Evolutionary conservation across 2,113 vertebrate species (phyloP), one percentile per base, ranked within the genome.

Genomic region (Lepus timidus): DNA sequence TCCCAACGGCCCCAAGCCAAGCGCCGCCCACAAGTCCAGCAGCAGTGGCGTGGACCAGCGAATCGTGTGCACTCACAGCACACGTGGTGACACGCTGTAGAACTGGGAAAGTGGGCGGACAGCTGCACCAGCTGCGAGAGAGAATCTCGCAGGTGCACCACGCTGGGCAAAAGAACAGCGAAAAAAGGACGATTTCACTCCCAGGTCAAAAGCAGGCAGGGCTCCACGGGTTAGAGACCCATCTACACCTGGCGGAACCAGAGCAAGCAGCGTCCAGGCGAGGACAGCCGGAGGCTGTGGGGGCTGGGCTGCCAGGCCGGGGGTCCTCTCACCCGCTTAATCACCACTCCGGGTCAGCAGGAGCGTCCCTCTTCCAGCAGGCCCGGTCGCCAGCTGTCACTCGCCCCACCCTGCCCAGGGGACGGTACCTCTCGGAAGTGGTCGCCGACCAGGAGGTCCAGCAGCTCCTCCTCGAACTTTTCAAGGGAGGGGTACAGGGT

Each of bases 401-500:
- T 44, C 44, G 7, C 44, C 44, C 44, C 44, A 8, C 44, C 44
- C 44, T 39, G 44, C 44, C 44, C 44, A 44, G 44, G 44, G 6
- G 9, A 74, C 49, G 4, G 22, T 98, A 99, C 99, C 98, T 99
- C 99, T 85, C 97, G 98, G 20, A 99, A 97, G 95, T 98, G 98
- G 95, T 99, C 99, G 0, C 91, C 97, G 96, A 97, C 98, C 36
- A 99, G 97, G 3, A 98, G 98, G 36, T 98, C 98, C 97, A 99
- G 97, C 85, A 99, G 98, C 20, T 99, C 98, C 52, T 98, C 98
- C 98, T 99, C 99, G 3, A 99, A 99, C 49, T 97, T 98, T 97
- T 99, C 99, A 64, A 99, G 64, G 16, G 99, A 99, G 0, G 99
- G 99, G 93, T 98, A 98, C 16, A 99, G 97, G 29, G 79, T 96